Evolutionary conservation across 2,113 vertebrate genomes (phyloP), one percentile per base, ranked within the genome.

Genomic region (Megaceryle maxima): DNA sequence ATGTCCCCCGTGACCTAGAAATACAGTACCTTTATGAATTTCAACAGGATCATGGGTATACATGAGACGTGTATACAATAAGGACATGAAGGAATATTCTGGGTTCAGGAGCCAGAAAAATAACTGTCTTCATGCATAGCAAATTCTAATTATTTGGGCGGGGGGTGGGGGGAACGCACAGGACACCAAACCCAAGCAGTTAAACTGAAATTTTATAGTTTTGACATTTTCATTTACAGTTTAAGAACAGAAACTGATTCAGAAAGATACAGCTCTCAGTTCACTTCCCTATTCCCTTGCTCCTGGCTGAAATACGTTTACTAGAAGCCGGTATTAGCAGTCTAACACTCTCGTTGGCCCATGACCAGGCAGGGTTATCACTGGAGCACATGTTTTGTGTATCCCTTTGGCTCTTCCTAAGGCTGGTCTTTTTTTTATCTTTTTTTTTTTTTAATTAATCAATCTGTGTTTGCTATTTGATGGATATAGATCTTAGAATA

Each of bases 331-430:
- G 1, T 18, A 31, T 11, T 4, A 70, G 29, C 35, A 51, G 33
- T 31, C 64, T 33, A 74, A 24, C 20, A 29, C 20, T 48, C 29
- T 26, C 28, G 37, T 25, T 25, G 21, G 12, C 10, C 17, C 41
- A 14, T 15, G 48, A n/a, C 26, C 62, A 80, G 29, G 4, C 68
- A 62, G 7, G 29, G 9, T 4, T 69, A 33, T 56, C 77, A 16
- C 0, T 6, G 12, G 5, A 77, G 6, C 1, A 2, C 83, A 16
- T 1, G 3, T 7, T 16, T 15, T 33, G 9, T 24, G 14, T 4
- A 35, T 26, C 16, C 33, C 56, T 67, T 28, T 0, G 0, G 43
- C 17, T 63, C 46, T 18, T 62, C 44, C 35, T 24, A 29, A 57
- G 21, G 22, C 19, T 51, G 50, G 46, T 20, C 46, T 46, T 51